phyloP scores from a whole-genome alignment of 2,113 vertebrate genomes.

The Barbus barbus region DNA sequence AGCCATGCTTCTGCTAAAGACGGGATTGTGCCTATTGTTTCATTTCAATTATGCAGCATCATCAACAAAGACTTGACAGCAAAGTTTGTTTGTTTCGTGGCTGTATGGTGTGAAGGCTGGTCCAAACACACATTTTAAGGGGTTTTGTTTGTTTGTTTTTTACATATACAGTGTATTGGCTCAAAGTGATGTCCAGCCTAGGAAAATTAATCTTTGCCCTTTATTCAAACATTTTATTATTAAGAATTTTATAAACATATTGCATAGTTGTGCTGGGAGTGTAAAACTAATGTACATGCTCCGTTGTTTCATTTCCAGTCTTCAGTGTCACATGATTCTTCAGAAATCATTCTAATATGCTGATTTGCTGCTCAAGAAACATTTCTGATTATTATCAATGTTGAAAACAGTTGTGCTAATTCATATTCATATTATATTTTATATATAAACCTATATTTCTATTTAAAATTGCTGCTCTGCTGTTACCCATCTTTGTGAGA shows the following conservation, averaged over 20 bases:
- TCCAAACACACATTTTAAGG: slow-evolving; percentile 18
- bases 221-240: too few species aligned
- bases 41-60: slow-evolving; percentile 74
- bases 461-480: neutral
- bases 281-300: too few species aligned
- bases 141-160: too few species aligned
- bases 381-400: neutral
- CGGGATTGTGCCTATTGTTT: slow-evolving; percentile 64
- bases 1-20: slow-evolving; percentile 15
- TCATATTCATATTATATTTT: neutral
- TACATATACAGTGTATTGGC: too few species aligned
- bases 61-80: slow-evolving; percentile 68
- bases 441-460: neutral
- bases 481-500: neutral
- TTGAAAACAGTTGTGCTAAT: too few species aligned
- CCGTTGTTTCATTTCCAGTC: too few species aligned
- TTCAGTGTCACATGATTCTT: too few species aligned
- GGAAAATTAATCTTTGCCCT: too few species aligned
- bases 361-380: neutral
- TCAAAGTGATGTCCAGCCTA: too few species aligned
- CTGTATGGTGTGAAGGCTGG: slow-evolving; percentile 65
- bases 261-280: too few species aligned
- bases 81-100: slow-evolving; percentile 66
- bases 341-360: too few species aligned
- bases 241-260: too few species aligned